These are phyloP conservation scores for Diadophis punctatus DNA, from an alignment of 2,113 vertebrate species.

Conservation along the genomic window DNA sequence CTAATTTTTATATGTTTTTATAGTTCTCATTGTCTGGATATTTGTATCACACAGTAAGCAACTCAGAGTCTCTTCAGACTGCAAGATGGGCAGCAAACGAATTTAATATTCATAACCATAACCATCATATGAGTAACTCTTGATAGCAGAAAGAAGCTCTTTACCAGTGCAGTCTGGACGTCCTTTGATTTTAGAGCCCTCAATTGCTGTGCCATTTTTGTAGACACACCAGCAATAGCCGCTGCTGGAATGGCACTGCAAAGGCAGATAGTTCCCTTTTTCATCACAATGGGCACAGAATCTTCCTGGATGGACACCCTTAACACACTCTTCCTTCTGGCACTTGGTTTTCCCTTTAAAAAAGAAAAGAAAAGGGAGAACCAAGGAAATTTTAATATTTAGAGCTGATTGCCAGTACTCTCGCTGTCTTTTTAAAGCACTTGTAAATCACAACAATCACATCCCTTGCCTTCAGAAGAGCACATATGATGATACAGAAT, in stretches of 20 bases:
- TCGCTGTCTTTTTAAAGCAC: too few species aligned
- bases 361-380: slow-evolving; percentile 53
- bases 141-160: slow-evolving; percentile 21
- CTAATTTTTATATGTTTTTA: not conserved
- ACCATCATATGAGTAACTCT: not conserved
- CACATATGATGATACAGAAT: too few species aligned
- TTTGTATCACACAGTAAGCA: not conserved
- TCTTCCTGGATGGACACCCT: slow-evolving; percentile 51
- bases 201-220: slow-evolving; percentile 71
- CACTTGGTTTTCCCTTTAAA: slow-evolving; percentile 77
- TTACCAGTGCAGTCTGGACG: slow-evolving; percentile 71
- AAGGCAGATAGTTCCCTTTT: slow-evolving; percentile 78
- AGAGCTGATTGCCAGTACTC: not conserved
- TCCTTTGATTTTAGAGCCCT: slow-evolving; percentile 64
- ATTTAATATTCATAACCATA: not conserved
- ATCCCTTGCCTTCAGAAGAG: not conserved
- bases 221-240: slow-evolving; percentile 92
- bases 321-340: slow-evolving; percentile 68
- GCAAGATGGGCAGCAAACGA: not conserved
- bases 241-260: slow-evolving; percentile 79
- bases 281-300: slow-evolving; percentile 82
- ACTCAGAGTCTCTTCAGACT: not conserved
- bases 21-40: not conserved
- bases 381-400: slow-evolving; percentile 4
- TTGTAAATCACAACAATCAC: not conserved